Base-by-base conservation (phyloP, 2,888 invertebrate species). In the Synergus laeviventris region DNA sequence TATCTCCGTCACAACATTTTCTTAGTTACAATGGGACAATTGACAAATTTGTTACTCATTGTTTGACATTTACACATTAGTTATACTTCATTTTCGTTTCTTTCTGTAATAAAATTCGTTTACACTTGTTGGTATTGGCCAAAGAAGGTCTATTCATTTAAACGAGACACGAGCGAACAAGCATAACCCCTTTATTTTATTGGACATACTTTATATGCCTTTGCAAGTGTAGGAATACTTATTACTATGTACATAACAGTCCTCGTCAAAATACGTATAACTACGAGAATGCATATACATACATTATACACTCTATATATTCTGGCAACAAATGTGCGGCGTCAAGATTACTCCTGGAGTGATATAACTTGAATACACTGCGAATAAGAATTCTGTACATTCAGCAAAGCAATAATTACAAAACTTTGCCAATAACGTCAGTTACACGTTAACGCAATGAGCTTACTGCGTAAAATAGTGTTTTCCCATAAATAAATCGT, bases 201-300 rank as follows among this genome's bases (percentile, higher is more conserved):
- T 70, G 24, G 49, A 70, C 70, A 70, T 70, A 31, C 31, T 31
- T 49, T 70, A 49, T 49, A 49, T 18, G 49, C 24, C 49, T 70
- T 45, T 49, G 42, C 24, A 49, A 24, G 66, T 42, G 66, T 70
- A 70, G 70, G 49, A 49, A 70, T 70, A 49, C 49, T 70, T 70
- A 70, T 70, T 70, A 70, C 49, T 70, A 70, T 31, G 70, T 70
- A 70, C 70, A 70, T 45, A 70, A 45, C 49, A 70, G 49, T 70
- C 24, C 49, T 70, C 49, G 70, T 49, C 49, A 70, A 70, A 66
- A 66, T 66, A 31, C 70, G 5, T 31, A 49, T 36, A 54, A 21
- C n/a, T 31, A 42, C 49, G 14, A 64, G 49, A 31, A 31, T 36
- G 24, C 24, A 59, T 59, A 49, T 49, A 31, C 31, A 31, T 31